A percentile compares a stretch with the other conserved stretches of the same genome.
Conservation (phyloP, 2,113 vertebrate species). For the Triplophysa dalaica region DNA sequence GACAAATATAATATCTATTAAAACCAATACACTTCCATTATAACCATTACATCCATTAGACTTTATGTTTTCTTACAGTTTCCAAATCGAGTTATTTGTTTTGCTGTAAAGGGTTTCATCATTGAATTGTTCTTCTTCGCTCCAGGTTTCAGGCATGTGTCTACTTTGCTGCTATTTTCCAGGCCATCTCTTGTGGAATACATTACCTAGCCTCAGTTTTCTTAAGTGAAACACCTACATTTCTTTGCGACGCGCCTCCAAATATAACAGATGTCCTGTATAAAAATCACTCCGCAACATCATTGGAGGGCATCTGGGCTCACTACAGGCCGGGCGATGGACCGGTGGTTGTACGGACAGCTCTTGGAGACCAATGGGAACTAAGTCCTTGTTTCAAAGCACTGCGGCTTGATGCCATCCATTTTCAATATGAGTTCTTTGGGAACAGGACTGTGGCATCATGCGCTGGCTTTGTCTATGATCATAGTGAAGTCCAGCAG, state of each 20-base stretch:
- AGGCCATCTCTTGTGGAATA: slow-evolving; percentile 87
- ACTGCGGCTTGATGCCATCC: slow-evolving; percentile 62
- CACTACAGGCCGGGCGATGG: slow-evolving; percentile 65
- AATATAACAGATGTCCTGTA: slow-evolving; percentile 80
- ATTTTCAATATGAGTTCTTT: slow-evolving; percentile 73
- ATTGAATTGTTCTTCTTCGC: slow-evolving; percentile 6
- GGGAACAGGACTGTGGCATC: slow-evolving; percentile 75
- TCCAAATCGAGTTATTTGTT: neutral
- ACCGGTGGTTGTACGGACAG: slow-evolving; percentile 76
- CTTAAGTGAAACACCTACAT: slow-evolving; percentile 83
- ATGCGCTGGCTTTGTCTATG: slow-evolving; percentile 83
- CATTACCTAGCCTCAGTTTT: slow-evolving; percentile 93
- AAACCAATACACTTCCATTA: too few relatives aligned
- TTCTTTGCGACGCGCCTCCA: slow-evolving; percentile 76
- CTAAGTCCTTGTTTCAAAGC: slow-evolving; percentile 79
- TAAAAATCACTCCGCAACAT: slow-evolving; percentile 72
- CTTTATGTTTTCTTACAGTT: neutral
- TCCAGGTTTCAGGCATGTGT: slow-evolving; percentile 87
- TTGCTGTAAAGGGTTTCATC: neutral
- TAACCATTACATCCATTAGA: neutral
- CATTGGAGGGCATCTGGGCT: slow-evolving; percentile 76
- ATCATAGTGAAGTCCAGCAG: slow-evolving; percentile 78
- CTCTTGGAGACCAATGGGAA: slow-evolving; percentile 86
- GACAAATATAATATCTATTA: too few relatives aligned
- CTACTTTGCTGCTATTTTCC: slow-evolving; percentile 88